These are phyloP conservation scores for Drosophila ficusphila DNA, from an alignment of 1,140 invertebrate genomes.

Conservation along the genomic window DNA sequence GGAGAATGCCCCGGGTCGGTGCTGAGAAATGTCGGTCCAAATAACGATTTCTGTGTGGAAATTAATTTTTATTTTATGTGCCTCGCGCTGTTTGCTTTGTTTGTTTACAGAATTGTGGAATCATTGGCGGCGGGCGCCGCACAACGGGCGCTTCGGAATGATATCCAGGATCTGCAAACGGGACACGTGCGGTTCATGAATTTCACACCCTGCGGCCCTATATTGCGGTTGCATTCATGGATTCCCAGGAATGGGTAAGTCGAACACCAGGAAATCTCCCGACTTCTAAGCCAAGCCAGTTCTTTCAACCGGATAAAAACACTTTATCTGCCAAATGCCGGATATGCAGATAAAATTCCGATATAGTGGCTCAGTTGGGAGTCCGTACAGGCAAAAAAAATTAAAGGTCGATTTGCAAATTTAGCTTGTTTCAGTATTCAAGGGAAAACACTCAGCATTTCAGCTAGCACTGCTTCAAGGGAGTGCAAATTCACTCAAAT, in stretches of 20 bases:
- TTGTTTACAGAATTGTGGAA: slow-evolving; percentile 75
- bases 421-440: too few species aligned
- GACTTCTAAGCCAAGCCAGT: slow-evolving; percentile 34
- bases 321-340: slow-evolving; percentile 29
- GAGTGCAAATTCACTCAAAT: slow-evolving; percentile 29
- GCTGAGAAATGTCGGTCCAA: slow-evolving; percentile 56
- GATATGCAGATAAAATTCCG: slow-evolving; percentile 60
- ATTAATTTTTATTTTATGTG: slow-evolving; percentile 81
- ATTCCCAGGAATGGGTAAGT: background rate
- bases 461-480: slow-evolving; percentile 37
- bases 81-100: slow-evolving; percentile 48
- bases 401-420: too few species aligned
- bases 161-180: slow-evolving; percentile 2
- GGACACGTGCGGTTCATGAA: slow-evolving; percentile 27
- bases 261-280: background rate
- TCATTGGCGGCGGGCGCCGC: slow-evolving; percentile 66
- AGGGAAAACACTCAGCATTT: slow-evolving; percentile 23
- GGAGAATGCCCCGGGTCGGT: slow-evolving; percentile 44
- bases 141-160: slow-evolving; percentile 10
- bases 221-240: slow-evolving; percentile 8
- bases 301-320: slow-evolving; percentile 17
- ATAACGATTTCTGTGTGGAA: slow-evolving; percentile 75
- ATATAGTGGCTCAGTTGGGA: slow-evolving; percentile 12
- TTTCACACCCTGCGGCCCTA: slow-evolving; percentile 13
- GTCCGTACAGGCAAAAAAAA: slow-evolving; percentile 12